These are phyloP conservation scores for Ceratina calcarata DNA, from an alignment of 1,140 invertebrate species.

Conservation along the genomic window DNA sequence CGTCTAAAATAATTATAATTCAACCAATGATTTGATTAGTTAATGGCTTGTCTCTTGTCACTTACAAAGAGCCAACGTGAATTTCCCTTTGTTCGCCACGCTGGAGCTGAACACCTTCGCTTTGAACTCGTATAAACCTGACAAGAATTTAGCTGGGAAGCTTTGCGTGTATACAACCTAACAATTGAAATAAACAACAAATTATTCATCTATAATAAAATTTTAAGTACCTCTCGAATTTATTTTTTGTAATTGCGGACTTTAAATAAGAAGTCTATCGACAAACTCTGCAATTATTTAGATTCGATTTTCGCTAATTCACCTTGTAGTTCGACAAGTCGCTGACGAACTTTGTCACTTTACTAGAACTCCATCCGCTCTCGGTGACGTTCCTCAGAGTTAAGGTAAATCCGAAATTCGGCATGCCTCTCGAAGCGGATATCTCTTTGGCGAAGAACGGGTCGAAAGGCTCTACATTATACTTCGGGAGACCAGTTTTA, in stretches of 20 bases:
- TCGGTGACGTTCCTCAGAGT: conserved; percentile 88
- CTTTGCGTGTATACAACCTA: conserved; percentile 89
- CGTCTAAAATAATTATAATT: conserved; percentile 58
- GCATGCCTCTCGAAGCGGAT: conserved; percentile 82
- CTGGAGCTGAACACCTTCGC: conserved; percentile 83
- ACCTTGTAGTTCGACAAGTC: conserved; percentile 77
- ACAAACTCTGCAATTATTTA: too few species aligned
- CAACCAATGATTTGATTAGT: neutral
- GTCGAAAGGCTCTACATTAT: conserved; percentile 87
- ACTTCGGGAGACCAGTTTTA: conserved; percentile 86
- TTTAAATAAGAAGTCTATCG: too few species aligned
- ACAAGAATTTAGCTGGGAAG: conserved; percentile 88
- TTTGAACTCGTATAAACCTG: conserved; percentile 85
- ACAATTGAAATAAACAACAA: conserved; percentile 50
- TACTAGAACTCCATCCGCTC: conserved; percentile 87
- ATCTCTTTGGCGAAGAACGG: conserved; percentile 87
- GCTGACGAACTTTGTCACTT: conserved; percentile 86
- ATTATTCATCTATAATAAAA: neutral
- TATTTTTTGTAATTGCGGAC: too few species aligned
- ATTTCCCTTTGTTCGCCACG: conserved; percentile 84
- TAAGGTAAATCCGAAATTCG: conserved; percentile 84
- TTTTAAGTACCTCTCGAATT: too few species aligned
- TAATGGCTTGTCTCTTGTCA: conserved; percentile 60
- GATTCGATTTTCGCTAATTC: neutral
- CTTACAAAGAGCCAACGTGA: conserved; percentile 88